phyloP scores from a whole-genome alignment of 2,797 vertebrate genomes.

The Hypotaenidia philippensis region DNA sequence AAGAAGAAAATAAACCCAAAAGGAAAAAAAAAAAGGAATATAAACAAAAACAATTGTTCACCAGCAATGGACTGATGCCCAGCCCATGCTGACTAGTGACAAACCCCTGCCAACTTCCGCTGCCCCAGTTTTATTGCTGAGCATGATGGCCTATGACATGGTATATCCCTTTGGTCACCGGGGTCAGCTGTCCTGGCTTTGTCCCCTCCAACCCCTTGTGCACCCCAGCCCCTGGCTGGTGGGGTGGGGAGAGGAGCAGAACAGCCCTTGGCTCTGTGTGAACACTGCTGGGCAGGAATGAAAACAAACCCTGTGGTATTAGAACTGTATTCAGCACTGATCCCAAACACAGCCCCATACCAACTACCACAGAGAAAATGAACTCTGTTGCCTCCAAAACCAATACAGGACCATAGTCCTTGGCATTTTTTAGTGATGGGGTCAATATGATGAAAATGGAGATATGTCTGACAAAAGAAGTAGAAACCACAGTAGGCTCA shows the following conservation, averaged over 20 bases:
- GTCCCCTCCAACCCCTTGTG: not conserved
- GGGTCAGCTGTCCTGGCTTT: not conserved
- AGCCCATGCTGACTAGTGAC: not conserved
- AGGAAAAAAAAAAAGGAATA: not conserved
- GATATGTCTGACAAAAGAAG: not conserved
- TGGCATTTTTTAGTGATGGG: too few species aligned
- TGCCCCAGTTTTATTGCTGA: not conserved
- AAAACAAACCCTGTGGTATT: too few species aligned
- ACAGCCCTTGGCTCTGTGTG: not conserved
- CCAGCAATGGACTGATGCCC: rapidly evolving
- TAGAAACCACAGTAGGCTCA: not conserved
- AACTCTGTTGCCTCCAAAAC: not conserved
- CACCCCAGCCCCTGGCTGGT: rapidly evolving
- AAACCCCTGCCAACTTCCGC: not conserved
- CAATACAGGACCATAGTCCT: too few species aligned
- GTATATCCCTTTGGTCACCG: not conserved
- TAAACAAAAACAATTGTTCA: not conserved
- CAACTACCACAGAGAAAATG: not conserved
- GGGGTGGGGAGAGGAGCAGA: not conserved
- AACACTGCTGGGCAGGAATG: not conserved
- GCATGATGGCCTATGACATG: rapidly evolving
- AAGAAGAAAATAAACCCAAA: not conserved
- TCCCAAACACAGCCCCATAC: not conserved
- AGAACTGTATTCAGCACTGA: not conserved
- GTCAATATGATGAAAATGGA: not conserved